Conservation (phyloP, 2,113 vertebrate species). For the human region GRCh38 chr1:84412001-84412500, state of each 20-base stretch:
- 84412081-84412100: background rate
- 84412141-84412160: background rate
- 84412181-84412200: background rate
- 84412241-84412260: background rate
- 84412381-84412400: conserved; percentile 92
- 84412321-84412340: background rate
- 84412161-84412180: background rate
- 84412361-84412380: conserved; percentile 88
- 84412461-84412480: conserved; percentile 69
- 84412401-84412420: conserved; percentile 84
- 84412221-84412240: background rate
- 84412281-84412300: background rate
- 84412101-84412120: background rate
- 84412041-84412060: conserved; percentile 34
- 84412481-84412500: conserved; percentile 84
- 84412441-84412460: conserved; percentile 71
- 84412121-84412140: background rate
- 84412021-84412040: background rate
- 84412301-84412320: background rate
- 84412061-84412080: background rate
- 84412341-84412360: conserved; percentile 89
- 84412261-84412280: background rate
- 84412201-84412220: background rate
- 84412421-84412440: conserved; percentile 87
- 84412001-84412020: background rate